Conservation (phyloP, 2,888 invertebrate species). For the Caenorhabditis sulstoni region DNA sequence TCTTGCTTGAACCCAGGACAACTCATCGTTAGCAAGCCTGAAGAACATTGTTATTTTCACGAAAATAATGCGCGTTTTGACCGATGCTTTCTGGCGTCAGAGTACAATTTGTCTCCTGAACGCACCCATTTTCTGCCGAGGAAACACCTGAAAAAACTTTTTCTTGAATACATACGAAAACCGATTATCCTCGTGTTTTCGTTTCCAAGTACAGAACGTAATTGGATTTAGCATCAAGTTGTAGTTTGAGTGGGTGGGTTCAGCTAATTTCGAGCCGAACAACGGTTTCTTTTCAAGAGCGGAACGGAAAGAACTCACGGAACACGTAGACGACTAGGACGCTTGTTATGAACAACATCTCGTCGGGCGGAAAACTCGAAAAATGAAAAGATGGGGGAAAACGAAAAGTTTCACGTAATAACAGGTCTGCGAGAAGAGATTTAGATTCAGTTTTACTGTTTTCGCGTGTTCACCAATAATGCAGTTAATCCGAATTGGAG, state of each 20-base stretch:
- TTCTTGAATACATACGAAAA: slow-evolving; percentile 2
- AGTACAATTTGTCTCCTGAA: slow-evolving; percentile 39
- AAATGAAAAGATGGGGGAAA: slow-evolving; percentile 12
- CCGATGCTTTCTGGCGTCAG: slow-evolving; percentile 16
- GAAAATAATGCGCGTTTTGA: neutral
- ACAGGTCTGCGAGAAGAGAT: too few relatives aligned
- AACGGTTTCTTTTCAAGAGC: slow-evolving; percentile 1
- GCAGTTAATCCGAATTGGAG: neutral
- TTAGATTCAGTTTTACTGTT: too few relatives aligned
- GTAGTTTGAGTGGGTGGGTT: slow-evolving; percentile 24
- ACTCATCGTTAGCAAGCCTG: slow-evolving; percentile 31
- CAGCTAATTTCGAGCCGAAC: neutral
- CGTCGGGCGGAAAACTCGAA: neutral
- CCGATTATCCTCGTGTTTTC: slow-evolving; percentile 27
- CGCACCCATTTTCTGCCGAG: slow-evolving; percentile 24
- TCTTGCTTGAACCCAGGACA: slow-evolving; percentile 20
- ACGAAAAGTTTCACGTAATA: neutral
- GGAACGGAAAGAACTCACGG: slow-evolving; percentile 11
- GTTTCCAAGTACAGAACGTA: neutral
- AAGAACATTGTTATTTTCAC: too few relatives aligned
- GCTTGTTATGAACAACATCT: slow-evolving; percentile 20
- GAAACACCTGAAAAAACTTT: slow-evolving; percentile 28
- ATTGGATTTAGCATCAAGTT: neutral
- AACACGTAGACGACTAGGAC: slow-evolving; percentile 7
- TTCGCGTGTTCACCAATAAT: neutral